Evolutionary conservation across 2,888 invertebrate genomes (phyloP).

Genomic region (Latrodectus hesperus): DNA sequence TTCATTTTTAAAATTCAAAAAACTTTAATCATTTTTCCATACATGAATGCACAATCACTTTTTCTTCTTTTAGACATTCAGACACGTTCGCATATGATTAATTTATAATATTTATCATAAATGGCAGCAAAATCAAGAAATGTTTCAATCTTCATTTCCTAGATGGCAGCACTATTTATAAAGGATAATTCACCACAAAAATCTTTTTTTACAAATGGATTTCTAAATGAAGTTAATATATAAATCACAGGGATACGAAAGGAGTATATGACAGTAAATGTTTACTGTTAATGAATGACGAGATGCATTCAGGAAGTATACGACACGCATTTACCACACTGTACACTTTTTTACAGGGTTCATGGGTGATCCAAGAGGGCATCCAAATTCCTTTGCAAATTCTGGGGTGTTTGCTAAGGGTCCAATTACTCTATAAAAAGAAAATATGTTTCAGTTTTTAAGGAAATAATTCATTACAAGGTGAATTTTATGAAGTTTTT

Average conservation of each 20-base stretch:
- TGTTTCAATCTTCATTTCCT: background rate
- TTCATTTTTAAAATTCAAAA: too few relatives aligned
- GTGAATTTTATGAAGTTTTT: too few relatives aligned
- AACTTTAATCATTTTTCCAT: too few relatives aligned
- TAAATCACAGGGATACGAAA: slow-evolving; percentile 23
- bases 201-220: background rate
- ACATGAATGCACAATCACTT: too few relatives aligned
- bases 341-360: slow-evolving; percentile 80
- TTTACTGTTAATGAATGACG: too few relatives aligned
- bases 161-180: slow-evolving; percentile 3
- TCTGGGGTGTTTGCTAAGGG: slow-evolving; percentile 80
- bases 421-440: slow-evolving; percentile 74
- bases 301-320: background rate
- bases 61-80: too few relatives aligned
- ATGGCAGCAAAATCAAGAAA: slow-evolving; percentile 9
- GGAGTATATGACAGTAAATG: background rate
- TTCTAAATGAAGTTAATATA: background rate
- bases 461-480: too few relatives aligned
- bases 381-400: slow-evolving; percentile 80
- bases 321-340: slow-evolving; percentile 81
- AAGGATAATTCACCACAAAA: background rate
- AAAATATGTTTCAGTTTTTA: background rate
- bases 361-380: slow-evolving; percentile 80
- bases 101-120: too few relatives aligned
- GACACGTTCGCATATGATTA: too few relatives aligned